phyloP scores from a whole-genome alignment of 2,888 invertebrate species.

The Parthenolecanium corni region DNA sequence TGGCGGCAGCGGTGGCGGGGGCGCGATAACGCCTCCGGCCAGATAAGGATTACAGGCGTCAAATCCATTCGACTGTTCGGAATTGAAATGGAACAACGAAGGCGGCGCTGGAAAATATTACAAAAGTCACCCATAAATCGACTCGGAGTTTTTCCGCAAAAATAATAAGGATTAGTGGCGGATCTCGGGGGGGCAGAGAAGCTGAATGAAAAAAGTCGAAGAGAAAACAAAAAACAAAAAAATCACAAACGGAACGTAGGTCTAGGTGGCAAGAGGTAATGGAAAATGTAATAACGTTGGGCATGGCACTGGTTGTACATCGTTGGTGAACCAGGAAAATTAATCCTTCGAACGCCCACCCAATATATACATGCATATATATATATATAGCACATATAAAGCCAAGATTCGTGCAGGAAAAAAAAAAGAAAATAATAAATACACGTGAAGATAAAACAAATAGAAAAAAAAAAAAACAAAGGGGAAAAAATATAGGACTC shows the following conservation, averaged over 20 bases:
- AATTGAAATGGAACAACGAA: slow-evolving; percentile 18
- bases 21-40: slow-evolving; percentile 12
- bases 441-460: slow-evolving; percentile 1
- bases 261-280: not conserved
- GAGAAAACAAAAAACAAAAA: not conserved
- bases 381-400: not conserved
- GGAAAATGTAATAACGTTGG: too few species aligned
- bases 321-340: too few species aligned
- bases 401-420: not conserved
- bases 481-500: too few species aligned
- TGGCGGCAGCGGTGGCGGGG: slow-evolving; percentile 12
- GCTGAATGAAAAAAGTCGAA: not conserved
- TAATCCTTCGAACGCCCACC: too few species aligned
- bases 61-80: slow-evolving; percentile 19
- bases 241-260: not conserved
- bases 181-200: not conserved
- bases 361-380: not conserved
- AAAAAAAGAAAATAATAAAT: not conserved
- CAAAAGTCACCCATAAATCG: not conserved
- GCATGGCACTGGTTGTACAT: too few species aligned
- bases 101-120: slow-evolving; percentile 12
- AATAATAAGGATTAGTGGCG: not conserved
- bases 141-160: not conserved
- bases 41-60: slow-evolving; percentile 17
- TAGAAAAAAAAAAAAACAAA: too few species aligned